phyloP scores from a whole-genome alignment of 2,797 vertebrate genomes.

The Dryobates pubescens region DNA sequence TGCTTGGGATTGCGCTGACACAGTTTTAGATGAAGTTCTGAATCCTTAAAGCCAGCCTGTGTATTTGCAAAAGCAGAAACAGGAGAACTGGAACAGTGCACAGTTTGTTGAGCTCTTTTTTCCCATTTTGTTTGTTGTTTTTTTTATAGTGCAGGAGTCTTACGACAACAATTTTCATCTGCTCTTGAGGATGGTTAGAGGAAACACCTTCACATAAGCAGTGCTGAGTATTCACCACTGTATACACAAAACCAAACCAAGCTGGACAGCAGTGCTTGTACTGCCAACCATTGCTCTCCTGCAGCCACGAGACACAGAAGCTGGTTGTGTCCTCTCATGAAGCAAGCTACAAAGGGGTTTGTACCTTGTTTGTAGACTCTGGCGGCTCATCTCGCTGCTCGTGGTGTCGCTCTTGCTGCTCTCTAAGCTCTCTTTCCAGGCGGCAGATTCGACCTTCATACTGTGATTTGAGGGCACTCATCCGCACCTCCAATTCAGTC shows the following conservation, averaged over 20 bases:
- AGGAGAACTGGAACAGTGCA: not conserved
- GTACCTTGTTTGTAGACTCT: constrained; percentile 89
- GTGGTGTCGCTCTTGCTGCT: constrained; percentile 93
- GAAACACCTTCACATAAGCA: not conserved
- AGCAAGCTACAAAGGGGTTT: not conserved
- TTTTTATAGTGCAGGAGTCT: not conserved
- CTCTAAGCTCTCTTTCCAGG: constrained; percentile 91
- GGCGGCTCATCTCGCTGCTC: constrained; percentile 91
- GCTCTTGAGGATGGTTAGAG: not conserved
- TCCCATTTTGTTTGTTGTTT: too few species aligned
- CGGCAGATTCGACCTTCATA: constrained; percentile 94
- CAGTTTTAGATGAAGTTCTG: not conserved
- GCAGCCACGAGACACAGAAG: not conserved
- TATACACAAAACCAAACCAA: not conserved
- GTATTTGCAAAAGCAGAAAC: not conserved
- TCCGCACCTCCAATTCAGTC: constrained; percentile 93
- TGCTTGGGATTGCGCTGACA: too few species aligned
- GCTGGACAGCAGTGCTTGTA: rapidly evolving
- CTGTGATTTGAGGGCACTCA: constrained; percentile 95
- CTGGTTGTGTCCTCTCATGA: not conserved
- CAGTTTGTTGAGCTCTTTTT: not conserved
- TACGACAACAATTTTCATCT: not conserved
- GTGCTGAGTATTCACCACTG: not conserved
- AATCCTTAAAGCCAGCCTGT: not conserved
- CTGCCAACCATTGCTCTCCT: not conserved